These are phyloP conservation scores for Pogonophryne albipinna DNA, from an alignment of 2,797 vertebrate genomes.

Conservation along the genomic window DNA sequence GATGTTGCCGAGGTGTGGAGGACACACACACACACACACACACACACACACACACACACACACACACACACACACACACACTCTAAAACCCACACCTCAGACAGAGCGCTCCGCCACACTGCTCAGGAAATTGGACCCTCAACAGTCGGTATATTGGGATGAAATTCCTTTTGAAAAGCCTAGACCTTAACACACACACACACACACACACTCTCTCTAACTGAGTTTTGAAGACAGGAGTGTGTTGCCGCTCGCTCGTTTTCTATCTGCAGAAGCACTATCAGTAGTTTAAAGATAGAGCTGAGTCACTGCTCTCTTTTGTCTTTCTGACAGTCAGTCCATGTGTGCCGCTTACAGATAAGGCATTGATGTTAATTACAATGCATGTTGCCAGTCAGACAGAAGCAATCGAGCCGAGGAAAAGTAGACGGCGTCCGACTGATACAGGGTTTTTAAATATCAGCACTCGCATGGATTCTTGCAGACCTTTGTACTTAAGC, in stretches of 20 bases:
- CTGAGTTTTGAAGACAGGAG: constrained; percentile 29
- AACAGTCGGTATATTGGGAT: constrained; percentile 66
- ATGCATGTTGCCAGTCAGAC: constrained; percentile 37
- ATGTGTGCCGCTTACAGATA: constrained; percentile 60
- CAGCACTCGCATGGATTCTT: neutral
- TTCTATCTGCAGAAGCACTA: constrained; percentile 52
- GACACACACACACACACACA: constrained; percentile 18
- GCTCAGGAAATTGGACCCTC: constrained; percentile 74
- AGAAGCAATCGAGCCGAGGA: neutral
- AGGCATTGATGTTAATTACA: constrained; percentile 67
- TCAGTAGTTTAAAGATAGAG: constrained; percentile 60
- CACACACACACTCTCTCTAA: constrained; percentile 3
- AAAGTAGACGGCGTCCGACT: neutral
- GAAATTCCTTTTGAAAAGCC: constrained; percentile 63
- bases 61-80: constrained; percentile 11
- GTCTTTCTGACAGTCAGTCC: constrained; percentile 34
- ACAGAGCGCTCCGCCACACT: constrained; percentile 35
- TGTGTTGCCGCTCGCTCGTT: constrained; percentile 41
- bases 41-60: constrained; percentile 11
- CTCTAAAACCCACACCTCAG: constrained; percentile 12
- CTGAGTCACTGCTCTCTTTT: constrained; percentile 26
- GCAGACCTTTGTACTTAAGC: neutral
- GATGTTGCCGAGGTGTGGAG: constrained; percentile 46
- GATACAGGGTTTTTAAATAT: constrained; percentile 1
- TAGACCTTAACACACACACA: constrained; percentile 19